Conservation (phyloP, 2,113 vertebrate species). For the Lasiurus borealis region DNA sequence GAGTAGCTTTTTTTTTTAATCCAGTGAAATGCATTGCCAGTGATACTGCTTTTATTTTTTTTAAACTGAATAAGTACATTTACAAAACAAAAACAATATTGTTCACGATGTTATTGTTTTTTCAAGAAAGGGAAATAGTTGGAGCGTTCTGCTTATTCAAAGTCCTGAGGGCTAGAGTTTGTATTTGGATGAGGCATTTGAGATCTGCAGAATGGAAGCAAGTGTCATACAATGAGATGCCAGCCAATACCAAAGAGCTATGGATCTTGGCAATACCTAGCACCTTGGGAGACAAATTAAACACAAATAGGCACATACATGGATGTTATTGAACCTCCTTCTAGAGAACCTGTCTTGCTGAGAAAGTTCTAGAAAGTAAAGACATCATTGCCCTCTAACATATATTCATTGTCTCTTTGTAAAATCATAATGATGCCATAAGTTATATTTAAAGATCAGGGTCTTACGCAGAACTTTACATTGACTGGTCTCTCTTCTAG, state of each 20-base stretch:
- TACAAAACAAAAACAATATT: not conserved
- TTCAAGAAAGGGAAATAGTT: not conserved
- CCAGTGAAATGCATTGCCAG: conserved; percentile 14
- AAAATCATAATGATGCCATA: not conserved
- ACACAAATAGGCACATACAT: not conserved
- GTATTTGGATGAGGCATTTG: not conserved
- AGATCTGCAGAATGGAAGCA: not conserved
- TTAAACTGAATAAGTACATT: not conserved
- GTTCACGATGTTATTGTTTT: not conserved
- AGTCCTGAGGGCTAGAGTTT: not conserved
- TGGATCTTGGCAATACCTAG: not conserved
- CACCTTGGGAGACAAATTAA: not conserved
- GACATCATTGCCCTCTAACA: not conserved
- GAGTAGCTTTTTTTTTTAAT: not conserved
- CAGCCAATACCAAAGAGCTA: not conserved
- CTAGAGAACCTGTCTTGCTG: not conserved
- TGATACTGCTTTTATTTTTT: not conserved
- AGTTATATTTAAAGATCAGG: not conserved
- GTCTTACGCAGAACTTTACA: not conserved
- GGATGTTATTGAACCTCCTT: not conserved
- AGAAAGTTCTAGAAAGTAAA: not conserved
- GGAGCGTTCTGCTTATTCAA: not conserved
- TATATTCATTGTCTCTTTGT: not conserved
- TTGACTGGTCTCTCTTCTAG: not conserved
- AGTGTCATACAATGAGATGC: not conserved